Conservation (phyloP, 2,113 vertebrate species). For the Promerops cafer region DNA sequence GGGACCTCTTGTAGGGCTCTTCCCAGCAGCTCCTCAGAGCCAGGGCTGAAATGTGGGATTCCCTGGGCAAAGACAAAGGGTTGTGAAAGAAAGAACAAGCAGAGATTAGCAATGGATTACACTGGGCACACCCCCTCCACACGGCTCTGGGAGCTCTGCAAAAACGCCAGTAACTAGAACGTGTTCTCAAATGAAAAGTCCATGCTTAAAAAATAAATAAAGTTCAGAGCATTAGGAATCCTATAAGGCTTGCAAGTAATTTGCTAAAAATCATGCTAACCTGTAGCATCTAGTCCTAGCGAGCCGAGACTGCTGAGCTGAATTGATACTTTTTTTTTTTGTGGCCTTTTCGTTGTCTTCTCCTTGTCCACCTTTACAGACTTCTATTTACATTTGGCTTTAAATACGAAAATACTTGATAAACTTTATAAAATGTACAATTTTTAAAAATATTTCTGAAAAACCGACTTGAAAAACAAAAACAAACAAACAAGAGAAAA, state of each 20-base stretch:
- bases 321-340: slow-evolving; percentile 52
- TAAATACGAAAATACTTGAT: slow-evolving; percentile 86
- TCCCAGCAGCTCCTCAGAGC: slow-evolving; percentile 44
- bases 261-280: slow-evolving; percentile 78
- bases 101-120: slow-evolving; percentile 36
- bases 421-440: slow-evolving; percentile 84
- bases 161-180: slow-evolving; percentile 64
- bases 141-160: slow-evolving; percentile 46
- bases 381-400: slow-evolving; percentile 88
- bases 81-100: background rate
- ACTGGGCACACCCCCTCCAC: slow-evolving; percentile 47
- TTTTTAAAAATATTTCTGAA: slow-evolving; percentile 80
- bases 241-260: slow-evolving; percentile 74
- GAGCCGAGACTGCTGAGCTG: slow-evolving; percentile 58
- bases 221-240: slow-evolving; percentile 68
- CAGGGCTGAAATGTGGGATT: slow-evolving; percentile 15
- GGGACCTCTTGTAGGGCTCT: slow-evolving; percentile 22
- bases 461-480: slow-evolving; percentile 69
- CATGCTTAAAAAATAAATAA: slow-evolving; percentile 84
- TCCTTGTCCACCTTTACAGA: slow-evolving; percentile 74
- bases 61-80: slow-evolving; percentile 62
- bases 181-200: slow-evolving; percentile 67
- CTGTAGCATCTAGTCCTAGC: slow-evolving; percentile 76
- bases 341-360: slow-evolving; percentile 60
- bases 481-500: background rate